phyloP scores from a whole-genome alignment of 2,797 vertebrate genomes.

The Halcyon smyrnensis region DNA sequence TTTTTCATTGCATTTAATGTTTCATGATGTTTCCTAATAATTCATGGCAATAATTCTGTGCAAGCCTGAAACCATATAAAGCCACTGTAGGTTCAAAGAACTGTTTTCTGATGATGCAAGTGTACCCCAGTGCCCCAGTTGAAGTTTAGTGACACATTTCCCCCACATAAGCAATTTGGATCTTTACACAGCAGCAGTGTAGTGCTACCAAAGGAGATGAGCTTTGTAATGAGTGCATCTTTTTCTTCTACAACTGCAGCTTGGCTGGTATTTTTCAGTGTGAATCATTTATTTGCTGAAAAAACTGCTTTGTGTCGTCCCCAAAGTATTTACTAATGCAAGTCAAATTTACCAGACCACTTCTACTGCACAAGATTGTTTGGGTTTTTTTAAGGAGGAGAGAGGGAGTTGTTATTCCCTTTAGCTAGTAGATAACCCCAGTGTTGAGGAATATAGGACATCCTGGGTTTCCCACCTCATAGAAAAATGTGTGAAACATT shows the following conservation, averaged over 20 bases:
- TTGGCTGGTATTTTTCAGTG: not conserved
- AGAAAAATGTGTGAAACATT: not conserved
- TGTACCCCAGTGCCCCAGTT: rapidly evolving
- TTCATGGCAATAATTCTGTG: not conserved
- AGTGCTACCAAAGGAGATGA: not conserved
- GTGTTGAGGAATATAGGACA: not conserved
- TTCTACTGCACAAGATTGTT: not conserved
- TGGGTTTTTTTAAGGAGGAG: not conserved
- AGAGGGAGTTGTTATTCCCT: not conserved
- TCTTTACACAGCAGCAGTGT: not conserved
- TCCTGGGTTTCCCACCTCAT: not conserved
- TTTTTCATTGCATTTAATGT: not conserved
- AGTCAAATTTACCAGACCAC: not conserved
- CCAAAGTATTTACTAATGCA: not conserved
- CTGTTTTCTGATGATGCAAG: not conserved
- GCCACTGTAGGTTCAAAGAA: not conserved
- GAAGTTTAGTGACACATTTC: not conserved
- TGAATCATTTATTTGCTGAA: not conserved
- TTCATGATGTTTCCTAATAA: not conserved
- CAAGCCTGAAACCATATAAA: not conserved
- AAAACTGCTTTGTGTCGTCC: not conserved
- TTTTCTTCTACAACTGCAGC: not conserved
- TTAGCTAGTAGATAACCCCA: not conserved
- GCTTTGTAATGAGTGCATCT: not conserved
- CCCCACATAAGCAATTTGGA: not conserved